Evolutionary conservation across 2,797 vertebrate species (phyloP).

Genomic region (Molossus alvarezi): DNA sequence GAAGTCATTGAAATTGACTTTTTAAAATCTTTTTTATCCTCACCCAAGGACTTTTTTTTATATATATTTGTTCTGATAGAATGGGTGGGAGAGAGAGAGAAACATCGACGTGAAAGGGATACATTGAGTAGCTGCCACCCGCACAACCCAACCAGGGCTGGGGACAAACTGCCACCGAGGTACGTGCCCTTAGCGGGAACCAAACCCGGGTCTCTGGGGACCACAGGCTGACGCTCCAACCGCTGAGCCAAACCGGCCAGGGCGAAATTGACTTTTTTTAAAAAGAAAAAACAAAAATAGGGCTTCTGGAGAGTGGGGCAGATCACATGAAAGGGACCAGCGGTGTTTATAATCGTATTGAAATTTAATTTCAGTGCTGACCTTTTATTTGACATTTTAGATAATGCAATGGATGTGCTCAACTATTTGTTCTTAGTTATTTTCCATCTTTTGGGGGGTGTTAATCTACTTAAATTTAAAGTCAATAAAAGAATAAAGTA

Average conservation of each 20-base stretch:
- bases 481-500: conserved; percentile 85
- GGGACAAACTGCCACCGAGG: too few species aligned
- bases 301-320: conserved; percentile 53
- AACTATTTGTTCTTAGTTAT: conserved; percentile 87
- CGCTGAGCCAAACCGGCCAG: too few species aligned
- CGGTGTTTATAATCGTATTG: conserved; percentile 80
- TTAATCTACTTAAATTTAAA: conserved; percentile 86
- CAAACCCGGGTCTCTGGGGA: too few species aligned
- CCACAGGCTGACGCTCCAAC: too few species aligned
- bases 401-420: conserved; percentile 85
- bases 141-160: too few species aligned
- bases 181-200: too few species aligned
- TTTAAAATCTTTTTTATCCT: background rate
- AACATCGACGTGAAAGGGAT: too few species aligned
- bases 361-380: conserved; percentile 86
- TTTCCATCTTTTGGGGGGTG: conserved; percentile 82
- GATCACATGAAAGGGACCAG: conserved; percentile 76
- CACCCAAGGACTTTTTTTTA: too few species aligned
- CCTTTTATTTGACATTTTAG: conserved; percentile 87
- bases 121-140: too few species aligned
- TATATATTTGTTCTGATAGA: too few species aligned
- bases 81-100: too few species aligned
- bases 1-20: conserved; percentile 37
- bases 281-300: background rate
- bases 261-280: conserved; percentile 29